These are phyloP conservation scores for Cantharis flavilabris DNA, from an alignment of 2,888 invertebrate genomes.

Conservation along the genomic window DNA sequence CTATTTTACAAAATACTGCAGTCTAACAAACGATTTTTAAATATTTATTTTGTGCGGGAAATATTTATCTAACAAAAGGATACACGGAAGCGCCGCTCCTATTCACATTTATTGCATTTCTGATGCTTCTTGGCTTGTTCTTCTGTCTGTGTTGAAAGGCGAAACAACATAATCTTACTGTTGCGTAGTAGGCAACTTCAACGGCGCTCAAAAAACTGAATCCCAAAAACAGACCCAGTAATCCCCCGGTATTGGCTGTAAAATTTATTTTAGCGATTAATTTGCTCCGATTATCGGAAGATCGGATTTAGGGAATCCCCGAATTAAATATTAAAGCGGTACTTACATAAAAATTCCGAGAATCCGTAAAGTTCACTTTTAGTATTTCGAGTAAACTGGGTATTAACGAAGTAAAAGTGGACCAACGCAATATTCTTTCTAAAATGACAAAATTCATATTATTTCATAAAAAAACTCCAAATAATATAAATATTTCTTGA, in stretches of 20 bases:
- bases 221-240: constrained; percentile 77
- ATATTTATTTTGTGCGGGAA: background rate
- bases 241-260: constrained; percentile 63
- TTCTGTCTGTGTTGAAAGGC: background rate
- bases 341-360: constrained; percentile 70
- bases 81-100: background rate
- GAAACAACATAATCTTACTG: constrained; percentile 52
- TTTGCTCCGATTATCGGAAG: too few relatives aligned
- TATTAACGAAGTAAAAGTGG: constrained; percentile 71
- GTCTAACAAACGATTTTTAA: background rate
- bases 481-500: background rate
- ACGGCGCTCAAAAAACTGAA: constrained; percentile 67
- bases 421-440: constrained; percentile 70
- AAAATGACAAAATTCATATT: constrained; percentile 31
- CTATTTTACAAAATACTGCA: background rate
- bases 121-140: background rate
- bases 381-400: constrained; percentile 68
- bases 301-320: background rate
- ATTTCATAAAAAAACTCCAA: background rate
- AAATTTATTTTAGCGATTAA: background rate
- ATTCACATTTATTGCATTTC: background rate
- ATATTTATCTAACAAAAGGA: background rate
- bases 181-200: constrained; percentile 25
- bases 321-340: too few relatives aligned
- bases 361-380: constrained; percentile 77